Conservation (phyloP, 2,888 invertebrate genomes). For the Pollenia amentaria region DNA sequence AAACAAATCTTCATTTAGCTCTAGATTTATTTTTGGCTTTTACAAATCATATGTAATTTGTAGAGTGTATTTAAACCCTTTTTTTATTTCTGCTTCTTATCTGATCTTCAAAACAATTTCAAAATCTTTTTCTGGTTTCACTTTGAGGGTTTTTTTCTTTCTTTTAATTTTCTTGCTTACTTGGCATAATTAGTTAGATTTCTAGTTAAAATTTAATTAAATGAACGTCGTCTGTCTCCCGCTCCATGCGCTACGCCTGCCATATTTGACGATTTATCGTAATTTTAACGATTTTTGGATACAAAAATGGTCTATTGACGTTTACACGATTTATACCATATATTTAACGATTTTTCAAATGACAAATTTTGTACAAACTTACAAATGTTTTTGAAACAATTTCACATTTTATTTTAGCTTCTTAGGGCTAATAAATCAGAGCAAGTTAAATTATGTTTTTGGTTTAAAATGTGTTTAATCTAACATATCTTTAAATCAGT, state of each 20-base stretch:
- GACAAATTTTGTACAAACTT: too few relatives aligned
- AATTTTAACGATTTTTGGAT: too few relatives aligned
- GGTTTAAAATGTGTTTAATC: too few relatives aligned
- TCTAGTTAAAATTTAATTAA: conserved; percentile 55
- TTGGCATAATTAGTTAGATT: conserved; percentile 54
- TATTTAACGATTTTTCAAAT: too few relatives aligned
- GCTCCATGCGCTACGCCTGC: not conserved
- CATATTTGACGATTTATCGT: too few relatives aligned
- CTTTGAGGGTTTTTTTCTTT: conserved; percentile 24
- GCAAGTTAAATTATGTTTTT: too few relatives aligned
- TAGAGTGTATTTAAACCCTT: not conserved
- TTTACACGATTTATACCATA: too few relatives aligned
- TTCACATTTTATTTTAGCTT: too few relatives aligned
- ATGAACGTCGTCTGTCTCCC: conserved; percentile 49
- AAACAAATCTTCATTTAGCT: not conserved
- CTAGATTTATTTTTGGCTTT: not conserved
- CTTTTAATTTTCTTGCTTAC: not conserved
- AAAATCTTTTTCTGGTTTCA: conserved; percentile 14
- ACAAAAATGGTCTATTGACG: too few relatives aligned
- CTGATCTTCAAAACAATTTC: conserved; percentile 50
- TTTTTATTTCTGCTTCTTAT: not conserved
- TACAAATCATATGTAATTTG: conserved; percentile 1
- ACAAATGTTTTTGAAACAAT: too few relatives aligned
- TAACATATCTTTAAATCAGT: too few relatives aligned
- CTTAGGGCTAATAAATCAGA: too few relatives aligned